Evolutionary conservation across 2,113 vertebrate species (phyloP).

Genomic region (Petrocephalus microphthalmus): DNA sequence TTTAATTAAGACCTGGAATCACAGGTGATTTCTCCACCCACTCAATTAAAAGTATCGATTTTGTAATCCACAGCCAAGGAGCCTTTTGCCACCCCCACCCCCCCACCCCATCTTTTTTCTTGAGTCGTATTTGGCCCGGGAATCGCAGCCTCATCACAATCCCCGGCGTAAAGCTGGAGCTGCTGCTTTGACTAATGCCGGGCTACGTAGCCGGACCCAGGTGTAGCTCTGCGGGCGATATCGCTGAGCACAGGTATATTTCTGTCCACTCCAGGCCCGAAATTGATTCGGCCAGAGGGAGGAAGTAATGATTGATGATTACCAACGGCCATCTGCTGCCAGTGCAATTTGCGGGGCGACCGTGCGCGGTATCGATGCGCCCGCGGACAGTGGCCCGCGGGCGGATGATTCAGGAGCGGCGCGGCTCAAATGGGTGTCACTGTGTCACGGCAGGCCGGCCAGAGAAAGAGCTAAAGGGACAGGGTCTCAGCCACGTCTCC

Average conservation of each 20-base stretch:
- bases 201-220: not conserved
- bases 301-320: slow-evolving; percentile 60
- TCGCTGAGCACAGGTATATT: slow-evolving; percentile 19
- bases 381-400: too few relatives aligned
- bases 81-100: not conserved
- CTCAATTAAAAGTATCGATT: slow-evolving; percentile 8
- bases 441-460: not conserved
- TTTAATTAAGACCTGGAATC: slow-evolving; percentile 9
- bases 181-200: slow-evolving; percentile 26
- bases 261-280: slow-evolving; percentile 44
- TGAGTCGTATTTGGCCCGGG: slow-evolving; percentile 44
- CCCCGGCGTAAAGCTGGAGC: slow-evolving; percentile 38
- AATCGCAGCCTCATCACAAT: slow-evolving; percentile 51
- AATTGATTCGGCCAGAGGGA: slow-evolving; percentile 54
- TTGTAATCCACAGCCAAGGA: not conserved
- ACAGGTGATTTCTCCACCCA: not conserved
- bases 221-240: not conserved
- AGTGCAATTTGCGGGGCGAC: slow-evolving; percentile 38
- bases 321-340: slow-evolving; percentile 50
- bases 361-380: not conserved
- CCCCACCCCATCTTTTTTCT: not conserved
- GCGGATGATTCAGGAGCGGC: not conserved
- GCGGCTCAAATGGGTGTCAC: not conserved
- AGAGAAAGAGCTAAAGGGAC: not conserved
- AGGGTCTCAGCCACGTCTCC: not conserved